These are phyloP conservation scores for Synanthedon tipuliformis DNA, from an alignment of 2,888 invertebrate genomes.

Conservation along the genomic window DNA sequence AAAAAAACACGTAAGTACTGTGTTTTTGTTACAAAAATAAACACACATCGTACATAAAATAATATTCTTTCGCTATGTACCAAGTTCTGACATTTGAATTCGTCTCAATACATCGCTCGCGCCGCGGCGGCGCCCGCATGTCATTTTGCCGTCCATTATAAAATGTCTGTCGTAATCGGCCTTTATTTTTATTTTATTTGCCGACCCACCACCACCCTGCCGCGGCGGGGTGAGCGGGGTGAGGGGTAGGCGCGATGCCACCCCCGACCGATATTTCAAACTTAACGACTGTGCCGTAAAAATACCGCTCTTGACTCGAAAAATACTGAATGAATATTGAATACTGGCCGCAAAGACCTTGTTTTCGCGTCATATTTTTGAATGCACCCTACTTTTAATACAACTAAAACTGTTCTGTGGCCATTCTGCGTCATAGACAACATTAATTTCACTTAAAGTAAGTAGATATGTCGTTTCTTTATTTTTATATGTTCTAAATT, in stretches of 20 bases:
- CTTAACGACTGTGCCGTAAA: slow-evolving; percentile 64
- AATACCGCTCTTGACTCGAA: slow-evolving; percentile 56
- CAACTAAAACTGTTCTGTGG: too few relatives aligned
- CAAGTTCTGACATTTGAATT: slow-evolving; percentile 4
- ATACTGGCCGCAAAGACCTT: slow-evolving; percentile 4
- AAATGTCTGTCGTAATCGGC: slow-evolving; percentile 66
- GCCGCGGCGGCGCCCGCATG: slow-evolving; percentile 61
- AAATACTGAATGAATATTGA: slow-evolving; percentile 50
- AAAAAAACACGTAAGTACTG: too few relatives aligned
- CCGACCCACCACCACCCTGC: slow-evolving; percentile 34
- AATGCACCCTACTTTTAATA: too few relatives aligned
- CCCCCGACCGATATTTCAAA: slow-evolving; percentile 62
- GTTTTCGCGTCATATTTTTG: background rate
- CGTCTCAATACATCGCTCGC: slow-evolving; percentile 14
- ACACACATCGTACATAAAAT: background rate
- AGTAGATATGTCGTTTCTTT: too few relatives aligned
- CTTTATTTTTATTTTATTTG: slow-evolving; percentile 69
- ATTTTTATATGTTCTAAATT: too few relatives aligned
- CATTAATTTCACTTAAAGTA: too few relatives aligned
- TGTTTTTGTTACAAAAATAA: background rate
- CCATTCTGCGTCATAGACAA: too few relatives aligned
- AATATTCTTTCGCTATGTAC: background rate
- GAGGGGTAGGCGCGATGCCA: slow-evolving; percentile 13
- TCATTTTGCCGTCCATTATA: slow-evolving; percentile 65
- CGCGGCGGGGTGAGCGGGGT: background rate